Conservation (phyloP, 2,888 invertebrate genomes). For the Chrysodeixis includens region DNA sequence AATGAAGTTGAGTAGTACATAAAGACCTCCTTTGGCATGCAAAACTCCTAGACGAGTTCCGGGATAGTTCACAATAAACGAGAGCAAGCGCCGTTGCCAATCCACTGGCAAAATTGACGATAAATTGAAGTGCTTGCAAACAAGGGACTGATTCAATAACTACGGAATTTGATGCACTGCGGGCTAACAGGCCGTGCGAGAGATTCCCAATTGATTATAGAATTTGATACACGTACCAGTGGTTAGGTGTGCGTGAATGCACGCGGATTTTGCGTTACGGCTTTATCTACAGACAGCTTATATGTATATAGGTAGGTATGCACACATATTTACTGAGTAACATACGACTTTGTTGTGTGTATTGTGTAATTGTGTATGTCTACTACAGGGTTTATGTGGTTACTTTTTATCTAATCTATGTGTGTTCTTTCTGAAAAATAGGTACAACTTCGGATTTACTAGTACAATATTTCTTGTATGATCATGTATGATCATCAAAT, state of each 20-base stretch:
- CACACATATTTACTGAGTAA: too few species aligned
- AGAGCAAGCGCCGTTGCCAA: conserved; percentile 57
- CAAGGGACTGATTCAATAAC: conserved; percentile 65
- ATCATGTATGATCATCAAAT: too few species aligned
- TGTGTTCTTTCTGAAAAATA: too few species aligned
- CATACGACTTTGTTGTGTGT: too few species aligned
- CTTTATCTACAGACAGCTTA: not conserved
- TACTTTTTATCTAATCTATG: not conserved
- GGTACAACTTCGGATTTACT: too few species aligned
- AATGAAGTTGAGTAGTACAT: conserved; percentile 47
- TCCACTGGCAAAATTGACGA: conserved; percentile 65
- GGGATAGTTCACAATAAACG: conserved; percentile 46
- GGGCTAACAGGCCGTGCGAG: conserved; percentile 38
- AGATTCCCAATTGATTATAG: conserved; percentile 46
- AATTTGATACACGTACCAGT: conserved; percentile 28
- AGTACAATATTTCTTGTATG: too few species aligned
- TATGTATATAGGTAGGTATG: not conserved
- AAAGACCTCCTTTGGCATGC: conserved; percentile 46
- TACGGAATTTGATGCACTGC: conserved; percentile 51
- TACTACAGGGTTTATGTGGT: not conserved
- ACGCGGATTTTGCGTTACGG: conserved; percentile 14
- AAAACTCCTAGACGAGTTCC: conserved; percentile 45
- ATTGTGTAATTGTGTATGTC: too few species aligned
- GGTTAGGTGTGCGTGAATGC: conserved; percentile 13
- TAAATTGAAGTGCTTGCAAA: conserved; percentile 68